Evolutionary conservation across 2,888 invertebrate species (phyloP), one percentile per base, ranked within the genome.

Genomic region (Ormyrus labotus): DNA sequence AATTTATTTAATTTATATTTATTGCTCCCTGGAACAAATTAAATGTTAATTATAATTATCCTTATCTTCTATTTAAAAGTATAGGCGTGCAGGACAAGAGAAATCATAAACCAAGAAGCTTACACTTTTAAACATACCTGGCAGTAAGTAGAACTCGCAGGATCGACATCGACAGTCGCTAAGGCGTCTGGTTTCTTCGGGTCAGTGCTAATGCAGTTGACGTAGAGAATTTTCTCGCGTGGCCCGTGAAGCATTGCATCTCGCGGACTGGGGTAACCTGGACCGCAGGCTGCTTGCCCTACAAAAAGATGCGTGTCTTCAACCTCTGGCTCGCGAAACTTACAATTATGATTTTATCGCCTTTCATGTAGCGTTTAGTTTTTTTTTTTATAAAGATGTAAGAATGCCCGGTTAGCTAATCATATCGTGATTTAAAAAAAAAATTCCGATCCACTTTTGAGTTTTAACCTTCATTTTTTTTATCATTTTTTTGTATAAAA

Each of bases 161-260:
- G 98, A 90, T 99, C 96, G 1, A 98, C 96, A 89, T 99, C 98
- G 0, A 99, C 94, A 0, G 98, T 98, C 11, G 97, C 95, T 82
- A 99, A 91, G 87, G 97, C 96, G 91, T 99, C 99, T 2, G 96
- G 94, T 87, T 96, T 95, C 0, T 92, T 93, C 9, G 92, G 89
- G 85, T 96, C 93, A 0, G 96, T 96, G 85, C 96, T 95, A 61
- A 98, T 94, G 86, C 98, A 97, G 47, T 96, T 94, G n/a, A 97
- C 95, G 90, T 99, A 99, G 11, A 99, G 91, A 9, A 99, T 91
- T 88, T 95, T 94, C 89, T 99, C 99, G 69, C 94, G 92, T 0
- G 96, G 95, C 0, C 97, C 98, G 85, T 94, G 93, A 83, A 92
- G 93, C 92, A 97, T 95, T 0, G 99, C 99, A 72, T 95, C 97